These are phyloP conservation scores for Oreochromis spilurus DNA, from an alignment of 2,113 vertebrate species.

Conservation along the genomic window DNA sequence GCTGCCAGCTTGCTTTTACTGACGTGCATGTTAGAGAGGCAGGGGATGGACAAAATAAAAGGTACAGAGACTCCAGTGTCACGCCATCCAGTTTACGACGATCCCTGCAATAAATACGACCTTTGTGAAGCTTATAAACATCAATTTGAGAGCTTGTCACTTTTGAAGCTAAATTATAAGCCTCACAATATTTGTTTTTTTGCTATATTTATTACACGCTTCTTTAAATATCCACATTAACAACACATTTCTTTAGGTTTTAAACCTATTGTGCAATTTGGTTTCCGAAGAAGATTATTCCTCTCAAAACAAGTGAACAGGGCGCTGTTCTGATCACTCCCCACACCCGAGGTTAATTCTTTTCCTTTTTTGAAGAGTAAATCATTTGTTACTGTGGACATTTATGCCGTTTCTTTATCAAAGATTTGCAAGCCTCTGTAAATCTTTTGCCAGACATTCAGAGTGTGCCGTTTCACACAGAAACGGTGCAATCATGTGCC, in stretches of 20 bases:
- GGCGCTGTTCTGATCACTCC: not conserved
- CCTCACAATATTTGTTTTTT: not conserved
- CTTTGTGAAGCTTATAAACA: constrained; percentile 18
- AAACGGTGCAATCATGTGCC: constrained; percentile 25
- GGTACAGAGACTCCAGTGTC: not conserved
- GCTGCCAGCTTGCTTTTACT: constrained; percentile 25
- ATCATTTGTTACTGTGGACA: not conserved
- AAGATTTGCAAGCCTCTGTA: constrained; percentile 37
- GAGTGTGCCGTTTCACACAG: constrained; percentile 11
- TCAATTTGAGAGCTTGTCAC: not conserved
- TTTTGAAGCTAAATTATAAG: constrained; percentile 1
- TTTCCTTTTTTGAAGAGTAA: not conserved
- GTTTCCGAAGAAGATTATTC: not conserved
- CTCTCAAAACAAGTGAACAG: not conserved
- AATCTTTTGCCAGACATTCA: constrained; percentile 7
- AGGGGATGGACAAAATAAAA: not conserved
- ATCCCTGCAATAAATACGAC: constrained; percentile 10
- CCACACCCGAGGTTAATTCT: not conserved
- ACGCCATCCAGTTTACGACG: not conserved
- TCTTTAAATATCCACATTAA: constrained; percentile 23
- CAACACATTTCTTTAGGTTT: not conserved
- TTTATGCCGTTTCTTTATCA: constrained; percentile 8
- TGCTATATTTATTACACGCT: constrained; percentile 31
- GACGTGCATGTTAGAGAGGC: constrained; percentile 38
- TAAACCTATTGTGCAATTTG: not conserved